Base-by-base conservation (phyloP, 2,888 invertebrate genomes). In the Tipula unca region DNA sequence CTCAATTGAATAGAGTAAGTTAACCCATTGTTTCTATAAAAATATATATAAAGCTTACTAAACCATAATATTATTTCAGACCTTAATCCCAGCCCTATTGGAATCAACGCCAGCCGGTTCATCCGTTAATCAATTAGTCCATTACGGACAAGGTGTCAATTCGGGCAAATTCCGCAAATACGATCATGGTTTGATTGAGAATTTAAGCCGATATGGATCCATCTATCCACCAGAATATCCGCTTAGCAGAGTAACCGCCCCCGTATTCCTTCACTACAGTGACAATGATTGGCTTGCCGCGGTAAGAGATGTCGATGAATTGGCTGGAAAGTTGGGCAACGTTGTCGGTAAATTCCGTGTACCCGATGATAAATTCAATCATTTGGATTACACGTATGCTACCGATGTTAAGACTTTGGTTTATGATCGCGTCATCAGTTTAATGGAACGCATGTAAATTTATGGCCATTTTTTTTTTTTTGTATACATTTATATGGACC, bases 101-200 rank as follows among this genome's bases (percentile, higher is more conserved):
- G 92, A 92, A 0, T 93, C 94, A 87, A 89, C 92, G 0, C 94
- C 95, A 1, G 94, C 94, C 0, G 94, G 95, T 5, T 90, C 93
- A 0, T 92, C 95, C 0, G 91, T 92, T 0, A 92, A 92, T 87
- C 94, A 95, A 88, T 88, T 95, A 0, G 90, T 93, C 0, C 95
- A 96, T 89, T 95, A 93, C 88, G 93, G 91, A 0, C 95, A 95
- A 90, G 91, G 92, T 82, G 91, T 93, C 17, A 87, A 88, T 8
- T 91, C 90, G 17, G 91, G 91, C 3, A 87, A 88, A 13, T 92
- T 92, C 89, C 90, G 92, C 32, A 91, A 92, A 86, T 93, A 91
- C 87, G 92, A 93, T 88, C 89, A 91, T 87, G 93, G 93, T 25
- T 32, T 90, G 0, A 86, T 89, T 2, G 88, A 87, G 54, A 94